Conservation (phyloP, 2,113 vertebrate genomes). For the Peucedramus taeniatus region DNA sequence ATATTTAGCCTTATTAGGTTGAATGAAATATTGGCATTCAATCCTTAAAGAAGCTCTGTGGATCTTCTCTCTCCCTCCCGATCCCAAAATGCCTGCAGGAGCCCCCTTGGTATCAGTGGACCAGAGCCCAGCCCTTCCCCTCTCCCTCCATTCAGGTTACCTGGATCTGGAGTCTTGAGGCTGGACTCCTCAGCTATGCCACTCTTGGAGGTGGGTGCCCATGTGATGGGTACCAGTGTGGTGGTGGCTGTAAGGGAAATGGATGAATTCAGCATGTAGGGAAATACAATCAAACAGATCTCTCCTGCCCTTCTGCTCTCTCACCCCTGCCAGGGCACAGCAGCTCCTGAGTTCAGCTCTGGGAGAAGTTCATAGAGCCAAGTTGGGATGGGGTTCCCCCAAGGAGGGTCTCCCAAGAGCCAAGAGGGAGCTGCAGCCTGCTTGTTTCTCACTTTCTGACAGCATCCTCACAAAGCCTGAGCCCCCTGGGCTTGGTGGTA, state of each 20-base stretch:
- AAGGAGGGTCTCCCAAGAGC: neutral
- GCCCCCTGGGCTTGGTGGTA: neutral
- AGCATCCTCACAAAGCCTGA: neutral
- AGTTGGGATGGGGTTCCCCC: fast-evolving
- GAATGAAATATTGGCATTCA: fast-evolving
- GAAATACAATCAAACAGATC: neutral
- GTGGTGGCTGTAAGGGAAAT: neutral
- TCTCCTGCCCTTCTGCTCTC: neutral
- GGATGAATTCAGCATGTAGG: neutral
- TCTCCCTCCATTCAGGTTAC: neutral
- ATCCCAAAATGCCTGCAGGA: neutral
- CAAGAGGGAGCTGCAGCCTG: neutral
- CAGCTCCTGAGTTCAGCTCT: neutral
- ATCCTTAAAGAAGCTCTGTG: neutral
- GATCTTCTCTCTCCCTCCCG: neutral
- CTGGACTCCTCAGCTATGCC: neutral
- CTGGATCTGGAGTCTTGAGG: fast-evolving
- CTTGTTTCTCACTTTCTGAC: neutral
- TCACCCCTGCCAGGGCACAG: neutral
- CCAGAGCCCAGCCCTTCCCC: neutral
- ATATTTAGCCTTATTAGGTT: neutral
- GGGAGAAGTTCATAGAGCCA: fast-evolving
- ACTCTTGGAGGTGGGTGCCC: fast-evolving
- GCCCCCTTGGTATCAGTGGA: neutral
- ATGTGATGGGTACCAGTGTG: neutral